Base-by-base conservation (phyloP, 2,113 vertebrate species). In the Nicator chloris region DNA sequence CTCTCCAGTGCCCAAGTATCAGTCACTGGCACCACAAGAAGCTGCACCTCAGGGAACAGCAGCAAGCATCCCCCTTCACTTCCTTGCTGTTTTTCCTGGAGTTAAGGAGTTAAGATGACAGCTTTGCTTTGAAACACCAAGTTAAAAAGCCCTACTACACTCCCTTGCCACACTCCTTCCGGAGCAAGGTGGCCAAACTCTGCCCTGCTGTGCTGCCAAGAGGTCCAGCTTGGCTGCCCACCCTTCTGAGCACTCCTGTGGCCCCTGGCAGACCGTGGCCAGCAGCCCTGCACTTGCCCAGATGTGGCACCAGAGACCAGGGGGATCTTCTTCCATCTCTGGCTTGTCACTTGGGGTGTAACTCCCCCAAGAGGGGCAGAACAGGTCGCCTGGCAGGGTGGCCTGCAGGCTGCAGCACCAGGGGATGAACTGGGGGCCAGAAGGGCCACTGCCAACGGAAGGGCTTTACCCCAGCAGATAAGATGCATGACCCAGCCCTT, bases 401-500 rank as follows among this genome's bases (percentile, higher is more conserved):
- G 61, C 66, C 73, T 60, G 86, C 61, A 54, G 73, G 33, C 92
- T 86, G 81, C 84, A 88, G 79, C 53, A 44, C 5, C n/a, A 35
- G 21, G 19, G 2, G 28, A 22, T 24, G 16, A 33, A 6, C 0
- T 20, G 22, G 16, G 31, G 33, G 18, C 6, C 27, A 50, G 27
- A 35, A 69, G 49, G 27, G 30, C 40, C 44, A 1, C 5, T 13
- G 15, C 19, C 27, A 54, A 2, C 0, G 7, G 8, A 44, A 35
- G 63, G 53, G 23, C 40, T 84, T 33, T 31, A 44, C 28, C 42
- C 37, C n/a, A 17, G 37, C 0, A 26, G 73, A 6, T 4, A 4
- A 30, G 42, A 11, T 0, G 12, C 54, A 8, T 0, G 15, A 42
- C 9, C 4, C 21, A 9, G 3, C 49, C 78, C 64, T 63, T 2